Evolutionary conservation across 2,113 vertebrate species (phyloP), one percentile per base, ranked within the genome.

Genomic region (Ibidorhyncha struthersii): DNA sequence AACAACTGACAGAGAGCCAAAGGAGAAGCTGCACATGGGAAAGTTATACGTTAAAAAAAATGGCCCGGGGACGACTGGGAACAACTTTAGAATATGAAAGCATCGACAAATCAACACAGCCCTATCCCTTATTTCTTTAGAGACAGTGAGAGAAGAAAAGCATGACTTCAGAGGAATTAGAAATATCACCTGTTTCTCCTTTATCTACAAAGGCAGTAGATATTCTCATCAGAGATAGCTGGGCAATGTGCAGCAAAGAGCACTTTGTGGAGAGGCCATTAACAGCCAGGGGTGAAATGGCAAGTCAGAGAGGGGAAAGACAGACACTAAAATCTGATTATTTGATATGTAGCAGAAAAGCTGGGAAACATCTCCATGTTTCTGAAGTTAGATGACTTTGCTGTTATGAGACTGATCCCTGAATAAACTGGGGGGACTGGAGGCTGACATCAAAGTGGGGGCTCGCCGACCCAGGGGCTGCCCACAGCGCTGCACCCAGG

Each of bases 11-110:
- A 2, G 20, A 73, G 18, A 29, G n/a, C 26, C 34, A 7, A 5
- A 5, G 52, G n/a, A 52, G 70, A 14, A 21, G 41, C 56, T 62
- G 22, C 41, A 14, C 15, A 1, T 0, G 0, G 26, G 22, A 9
- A 34, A 71, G 4, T 4, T 9, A 8, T 1, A 5, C 9, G 6
- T 20, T 15, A 6, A 47, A 21, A 50, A 21, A 52, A 36, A 14
- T 5, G 34, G 15, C 55, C 40, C n/a, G 13, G 27, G 43, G 14
- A 32, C 26, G 17, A 20, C 20, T 18, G 27, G 65, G 22, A 66
- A 45, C 15, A 61, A 32, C n/a, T 38, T 26, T 8, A 40, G 36
- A 50, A 29, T 10, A 22, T 0, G 10, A n/a, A 47, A 59, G 9
- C 10, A 17, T 9, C 0, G 1, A 14, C 14, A 62, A 56, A 65